These are phyloP conservation scores for Liopterus haemorrhoidalis DNA, from an alignment of 2,888 invertebrate species.

Conservation along the genomic window DNA sequence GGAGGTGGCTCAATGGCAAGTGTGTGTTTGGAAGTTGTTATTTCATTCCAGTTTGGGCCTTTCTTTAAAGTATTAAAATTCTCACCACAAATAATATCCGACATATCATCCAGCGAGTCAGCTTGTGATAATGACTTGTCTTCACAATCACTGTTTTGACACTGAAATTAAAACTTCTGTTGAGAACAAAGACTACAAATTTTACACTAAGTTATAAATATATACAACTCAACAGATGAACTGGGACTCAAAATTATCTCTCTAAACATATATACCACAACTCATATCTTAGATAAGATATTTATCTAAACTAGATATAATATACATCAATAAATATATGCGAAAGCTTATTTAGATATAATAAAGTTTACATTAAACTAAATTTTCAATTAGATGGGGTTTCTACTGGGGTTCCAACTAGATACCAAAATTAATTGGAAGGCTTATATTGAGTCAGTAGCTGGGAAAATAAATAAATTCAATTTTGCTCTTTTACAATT, in stretches of 20 bases:
- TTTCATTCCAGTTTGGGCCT: conserved; percentile 57
- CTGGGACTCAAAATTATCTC: conserved; percentile 2
- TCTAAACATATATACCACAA: neutral
- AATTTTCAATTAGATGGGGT: no score
- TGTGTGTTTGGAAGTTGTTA: conserved; percentile 50
- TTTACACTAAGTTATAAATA: conserved; percentile 10
- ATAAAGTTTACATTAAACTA: no score
- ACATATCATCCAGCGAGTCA: conserved; percentile 67
- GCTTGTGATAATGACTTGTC: conserved; percentile 69
- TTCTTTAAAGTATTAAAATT: conserved; percentile 79
- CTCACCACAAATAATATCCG: conserved; percentile 73
- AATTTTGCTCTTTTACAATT: no score
- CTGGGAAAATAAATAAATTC: no score
- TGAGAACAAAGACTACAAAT: conserved; percentile 2
- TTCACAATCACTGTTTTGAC: conserved; percentile 78
- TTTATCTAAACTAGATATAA: no score
- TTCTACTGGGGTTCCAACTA: no score
- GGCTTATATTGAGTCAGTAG: no score
- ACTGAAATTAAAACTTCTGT: conserved; percentile 46
- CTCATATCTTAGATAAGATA: no score
- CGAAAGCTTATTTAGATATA: no score
- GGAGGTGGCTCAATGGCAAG: conserved; percentile 76
- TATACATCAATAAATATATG: no score
- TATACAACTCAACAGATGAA: neutral
- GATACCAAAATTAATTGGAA: no score